Evolutionary conservation across 1,140 invertebrate species (phyloP).

Genomic region (Ceratosolen solmsi): DNA sequence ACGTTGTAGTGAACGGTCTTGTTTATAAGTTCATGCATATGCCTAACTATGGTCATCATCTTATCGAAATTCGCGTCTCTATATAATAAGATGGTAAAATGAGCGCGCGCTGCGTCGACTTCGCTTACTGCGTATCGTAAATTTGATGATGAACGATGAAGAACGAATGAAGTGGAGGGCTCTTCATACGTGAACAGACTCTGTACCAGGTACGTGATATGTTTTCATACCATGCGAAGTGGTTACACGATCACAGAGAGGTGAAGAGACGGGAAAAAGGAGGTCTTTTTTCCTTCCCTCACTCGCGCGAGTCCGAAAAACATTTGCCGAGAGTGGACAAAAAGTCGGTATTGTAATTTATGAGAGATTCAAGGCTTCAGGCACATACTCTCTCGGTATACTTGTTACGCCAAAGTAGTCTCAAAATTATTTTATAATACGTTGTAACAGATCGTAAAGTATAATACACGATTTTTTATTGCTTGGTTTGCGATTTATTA

Average conservation of each 20-base stretch:
- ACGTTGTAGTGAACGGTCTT: neutral
- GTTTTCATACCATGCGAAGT: neutral
- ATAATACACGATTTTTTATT: constrained; percentile 15
- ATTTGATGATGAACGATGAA: constrained; percentile 45
- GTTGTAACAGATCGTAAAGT: constrained; percentile 24
- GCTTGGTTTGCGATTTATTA: constrained; percentile 16
- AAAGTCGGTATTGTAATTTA: constrained; percentile 40
- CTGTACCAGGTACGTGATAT: neutral
- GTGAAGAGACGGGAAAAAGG: too few relatives aligned
- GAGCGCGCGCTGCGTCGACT: constrained; percentile 17
- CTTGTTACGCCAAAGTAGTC: constrained; percentile 40
- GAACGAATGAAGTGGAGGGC: too few relatives aligned
- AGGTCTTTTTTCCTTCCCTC: neutral
- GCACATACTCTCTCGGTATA: constrained; percentile 7
- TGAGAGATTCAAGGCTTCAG: constrained; percentile 12
- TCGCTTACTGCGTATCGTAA: constrained; percentile 37
- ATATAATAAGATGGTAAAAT: constrained; percentile 32
- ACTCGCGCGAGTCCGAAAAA: neutral
- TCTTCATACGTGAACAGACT: too few relatives aligned
- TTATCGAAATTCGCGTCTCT: constrained; percentile 17
- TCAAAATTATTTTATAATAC: constrained; percentile 51
- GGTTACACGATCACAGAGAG: neutral
- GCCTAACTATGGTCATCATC: constrained; percentile 44
- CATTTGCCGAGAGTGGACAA: neutral
- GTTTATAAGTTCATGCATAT: constrained; percentile 12